Evolutionary conservation across 2,888 invertebrate species (phyloP), one percentile per base, ranked within the genome.

Genomic region (Ischnura elegans): DNA sequence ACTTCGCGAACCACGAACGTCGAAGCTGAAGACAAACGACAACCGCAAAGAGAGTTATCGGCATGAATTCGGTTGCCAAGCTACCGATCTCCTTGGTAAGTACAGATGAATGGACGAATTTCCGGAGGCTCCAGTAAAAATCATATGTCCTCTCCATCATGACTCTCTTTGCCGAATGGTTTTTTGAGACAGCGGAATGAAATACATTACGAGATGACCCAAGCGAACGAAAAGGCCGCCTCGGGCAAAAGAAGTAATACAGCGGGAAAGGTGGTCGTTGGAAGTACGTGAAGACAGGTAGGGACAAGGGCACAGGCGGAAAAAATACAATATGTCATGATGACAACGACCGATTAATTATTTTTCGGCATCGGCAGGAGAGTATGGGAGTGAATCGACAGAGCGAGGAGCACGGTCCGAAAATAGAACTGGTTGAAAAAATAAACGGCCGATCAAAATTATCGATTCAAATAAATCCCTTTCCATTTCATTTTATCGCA

Each of bases 381-480:
- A 36, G 36, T 29, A 13, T 21, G 76, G 36, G 16, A 76, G 1
- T 2, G 76, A 25, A 36, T 36, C 36, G 76, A 76, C n/a, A 76
- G 36, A 76, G 36, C 36, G 51, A 2, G 36, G 29, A 29, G 61
- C 76, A 0, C 29, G 76, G 1, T 29, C 61, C n/a, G n/a, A 76
- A 76, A 76, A 61, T 25, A 61, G 25, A 25, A 76, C 29, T 76
- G 16, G 29, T 76, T n/a, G n/a, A n/a, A 76, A 36, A 76, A 55
- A 76, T n/a, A n/a, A n/a, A n/a, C 10, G 13, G 29, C 76, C 3
- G 76, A 36, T 36, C 16, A 76, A 76, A 36, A 76, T 76, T 76
- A 76, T 76, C 76, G 76, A 36, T 25, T 76, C 25, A 25, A 76
- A 76, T 76, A 76, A 76, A 76, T 76, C 76, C 76, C 76, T 36